Evolutionary conservation across 2,113 vertebrate species (phyloP).

Genomic region (Cervus canadensis): DNA sequence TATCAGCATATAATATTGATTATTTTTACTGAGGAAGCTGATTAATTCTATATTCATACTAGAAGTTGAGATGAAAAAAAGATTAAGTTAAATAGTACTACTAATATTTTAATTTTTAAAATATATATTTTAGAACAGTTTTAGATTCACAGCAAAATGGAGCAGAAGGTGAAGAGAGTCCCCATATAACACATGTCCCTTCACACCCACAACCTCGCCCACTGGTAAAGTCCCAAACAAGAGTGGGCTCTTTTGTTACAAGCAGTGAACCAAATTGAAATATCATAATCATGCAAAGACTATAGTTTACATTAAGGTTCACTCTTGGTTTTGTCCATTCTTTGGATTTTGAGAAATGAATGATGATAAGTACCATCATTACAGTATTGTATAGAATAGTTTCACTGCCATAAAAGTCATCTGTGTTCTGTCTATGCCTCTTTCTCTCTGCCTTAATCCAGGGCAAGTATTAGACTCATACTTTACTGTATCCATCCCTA

Average conservation of each 20-base stretch:
- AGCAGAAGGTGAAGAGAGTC: not conserved
- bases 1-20: not conserved
- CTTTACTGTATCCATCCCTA: not conserved
- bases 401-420: not conserved
- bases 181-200: not conserved
- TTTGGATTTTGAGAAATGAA: not conserved
- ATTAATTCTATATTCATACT: not conserved
- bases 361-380: not conserved
- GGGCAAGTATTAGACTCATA: not conserved
- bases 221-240: not conserved
- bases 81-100: not conserved
- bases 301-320: not conserved
- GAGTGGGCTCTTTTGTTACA: not conserved
- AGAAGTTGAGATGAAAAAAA: not conserved
- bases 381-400: not conserved
- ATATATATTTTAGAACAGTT: not conserved
- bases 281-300: not conserved
- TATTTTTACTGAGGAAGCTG: not conserved
- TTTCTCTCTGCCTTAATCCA: not conserved
- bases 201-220: not conserved
- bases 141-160: not conserved
- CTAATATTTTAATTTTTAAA: not conserved
- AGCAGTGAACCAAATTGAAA: not conserved
- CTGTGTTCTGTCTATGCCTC: not conserved
- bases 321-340: not conserved